Percentiles rank a stretch among this genome's conserved stretches.
Conservation (phyloP, 2,797 vertebrate genomes). For the Menidia menidia region DNA sequence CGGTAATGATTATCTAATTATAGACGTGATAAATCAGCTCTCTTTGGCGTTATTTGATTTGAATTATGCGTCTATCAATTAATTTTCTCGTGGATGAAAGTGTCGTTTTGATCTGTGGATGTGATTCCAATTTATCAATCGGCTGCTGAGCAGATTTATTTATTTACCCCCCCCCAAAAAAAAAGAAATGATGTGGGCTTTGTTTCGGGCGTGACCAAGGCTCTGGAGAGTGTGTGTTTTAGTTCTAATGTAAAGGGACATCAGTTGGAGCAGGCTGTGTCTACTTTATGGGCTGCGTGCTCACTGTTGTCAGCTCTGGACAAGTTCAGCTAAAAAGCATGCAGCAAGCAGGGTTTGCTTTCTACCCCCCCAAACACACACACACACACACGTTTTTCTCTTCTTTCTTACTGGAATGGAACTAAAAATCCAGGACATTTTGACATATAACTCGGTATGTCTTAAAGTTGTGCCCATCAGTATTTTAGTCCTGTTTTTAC, state of each 20-base stretch:
- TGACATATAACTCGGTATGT: too few species aligned
- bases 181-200: slow-evolving; percentile 28
- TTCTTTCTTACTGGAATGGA: too few species aligned
- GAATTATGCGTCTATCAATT: slow-evolving; percentile 56
- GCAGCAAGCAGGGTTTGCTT: slow-evolving; percentile 12
- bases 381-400: too few species aligned
- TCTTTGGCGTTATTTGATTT: slow-evolving; percentile 58
- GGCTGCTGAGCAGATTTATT: slow-evolving; percentile 11
- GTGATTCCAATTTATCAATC: slow-evolving; percentile 19
- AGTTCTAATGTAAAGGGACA: slow-evolving; percentile 51
- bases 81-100: slow-evolving; percentile 37
- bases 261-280: slow-evolving; percentile 45
- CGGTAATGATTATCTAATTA: slow-evolving; percentile 71
- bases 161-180: slow-evolving; percentile 32
- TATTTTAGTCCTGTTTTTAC: too few species aligned
- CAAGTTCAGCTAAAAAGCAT: slow-evolving; percentile 31
- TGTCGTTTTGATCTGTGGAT: slow-evolving; percentile 1
- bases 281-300: slow-evolving; percentile 48
- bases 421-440: too few species aligned
- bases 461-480: too few species aligned
- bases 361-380: neutral
- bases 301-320: slow-evolving; percentile 46
- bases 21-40: slow-evolving; percentile 52
- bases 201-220: slow-evolving; percentile 19
- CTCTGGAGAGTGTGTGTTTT: slow-evolving; percentile 30